Base-by-base conservation (phyloP, 2,113 vertebrate species). In the Meriones unguiculatus region DNA sequence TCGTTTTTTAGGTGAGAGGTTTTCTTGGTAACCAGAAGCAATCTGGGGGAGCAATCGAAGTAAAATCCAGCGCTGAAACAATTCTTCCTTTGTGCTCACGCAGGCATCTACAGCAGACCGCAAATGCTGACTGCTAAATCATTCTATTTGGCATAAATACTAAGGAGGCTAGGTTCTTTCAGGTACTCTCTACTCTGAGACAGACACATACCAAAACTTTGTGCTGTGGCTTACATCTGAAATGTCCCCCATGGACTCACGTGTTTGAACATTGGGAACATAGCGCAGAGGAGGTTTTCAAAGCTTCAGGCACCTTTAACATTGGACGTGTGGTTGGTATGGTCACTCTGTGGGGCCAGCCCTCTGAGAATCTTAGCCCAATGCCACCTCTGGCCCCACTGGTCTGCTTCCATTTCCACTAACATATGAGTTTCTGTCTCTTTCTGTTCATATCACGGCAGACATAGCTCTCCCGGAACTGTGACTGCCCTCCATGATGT, bases 21-120 rank as follows among this genome's bases (percentile, higher is more conserved):
- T 94, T 78, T 50, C 72, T 82, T 82, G 46, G 54, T 82, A 82
- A 65, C 54, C 15, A 65, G 59, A 93, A 41, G n/a, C 69, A 85
- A 78, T 64, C 7, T 78, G 14, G 25, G 3, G 20, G 87, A 80
- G 62, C 62, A 84, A 38, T 70, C 50, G 85, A 38, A 93, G 22
- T 94, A 70, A 81, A 97, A 77, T 50, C 4, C 35, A 95, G 38
- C 35, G 64, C 50, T 50, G 41, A 28, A 86, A 90, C 81, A 52
- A 17, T n/a, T 13, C 30, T 75, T 38, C 35, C 30, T 87, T 28
- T 1, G 2, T 95, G 41, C 72, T 77, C 52, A 54, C 38, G 46
- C 4, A 80, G 69, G 78, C 62, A 70, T 95, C 57, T 90, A 64
- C 70, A 87, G 25, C 15, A 64, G 59, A 86, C 15, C 20, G 2